Conservation (phyloP, 1,140 invertebrate genomes). For the Stegodyphus dumicola region DNA sequence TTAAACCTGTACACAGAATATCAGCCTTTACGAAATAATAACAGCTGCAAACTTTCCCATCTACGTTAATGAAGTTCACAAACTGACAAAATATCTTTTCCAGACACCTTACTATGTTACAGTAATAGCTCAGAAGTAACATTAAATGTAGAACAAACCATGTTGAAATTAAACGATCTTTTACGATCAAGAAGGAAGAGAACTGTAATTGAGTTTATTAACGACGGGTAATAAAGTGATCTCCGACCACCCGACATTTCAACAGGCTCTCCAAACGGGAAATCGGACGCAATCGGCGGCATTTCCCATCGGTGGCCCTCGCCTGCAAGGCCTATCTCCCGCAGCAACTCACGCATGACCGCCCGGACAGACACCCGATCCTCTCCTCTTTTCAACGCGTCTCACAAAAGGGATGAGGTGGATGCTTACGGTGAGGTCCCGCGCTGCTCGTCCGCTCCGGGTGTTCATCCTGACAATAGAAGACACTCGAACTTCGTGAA, state of each 20-base stretch:
- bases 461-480: constrained; percentile 20
- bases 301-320: neutral
- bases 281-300: constrained; percentile 22
- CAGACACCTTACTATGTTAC: too few relatives aligned
- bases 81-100: too few relatives aligned
- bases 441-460: constrained; percentile 5
- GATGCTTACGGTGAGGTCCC: constrained; percentile 6
- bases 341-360: constrained; percentile 25
- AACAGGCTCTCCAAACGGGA: neutral
- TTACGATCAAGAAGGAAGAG: too few relatives aligned
- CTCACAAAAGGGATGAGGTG: constrained; percentile 17
- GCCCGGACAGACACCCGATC: constrained; percentile 43
- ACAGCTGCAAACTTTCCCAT: too few relatives aligned
- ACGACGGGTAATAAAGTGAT: neutral
- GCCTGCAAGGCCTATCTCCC: neutral
- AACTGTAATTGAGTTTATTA: too few relatives aligned
- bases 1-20: too few relatives aligned
- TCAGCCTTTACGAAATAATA: too few relatives aligned
- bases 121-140: too few relatives aligned
- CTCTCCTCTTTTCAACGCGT: neutral
- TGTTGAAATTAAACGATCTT: too few relatives aligned
- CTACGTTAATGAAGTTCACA: too few relatives aligned
- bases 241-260: neutral
- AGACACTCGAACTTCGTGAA: neutral
- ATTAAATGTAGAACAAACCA: too few relatives aligned